These are phyloP conservation scores for Pocillopora verrucosa DNA, from an alignment of 64 coral and sea anemone genomes.

Conservation along the genomic window DNA sequence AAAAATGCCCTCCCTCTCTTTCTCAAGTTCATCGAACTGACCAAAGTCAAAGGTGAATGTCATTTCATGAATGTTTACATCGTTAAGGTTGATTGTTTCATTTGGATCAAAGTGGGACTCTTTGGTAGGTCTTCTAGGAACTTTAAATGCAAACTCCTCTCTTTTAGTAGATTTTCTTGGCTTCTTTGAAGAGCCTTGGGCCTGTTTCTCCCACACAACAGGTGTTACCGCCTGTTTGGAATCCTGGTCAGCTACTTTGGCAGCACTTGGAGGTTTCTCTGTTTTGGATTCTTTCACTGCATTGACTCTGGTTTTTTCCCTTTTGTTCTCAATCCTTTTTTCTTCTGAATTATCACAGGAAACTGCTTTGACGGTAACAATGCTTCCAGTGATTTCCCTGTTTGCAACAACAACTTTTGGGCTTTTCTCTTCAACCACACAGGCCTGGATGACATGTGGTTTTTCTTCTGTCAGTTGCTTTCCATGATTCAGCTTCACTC, in stretches of 20 bases:
- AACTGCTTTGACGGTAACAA: neutral
- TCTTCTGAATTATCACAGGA: neutral
- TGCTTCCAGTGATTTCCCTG: neutral
- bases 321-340: neutral
- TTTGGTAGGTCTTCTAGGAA: constrained; percentile 29
- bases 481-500: neutral
- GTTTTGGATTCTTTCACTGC: neutral
- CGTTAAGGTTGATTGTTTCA: constrained; percentile 84
- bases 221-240: neutral
- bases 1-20: constrained; percentile 85
- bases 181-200: constrained; percentile 2
- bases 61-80: constrained; percentile 94
- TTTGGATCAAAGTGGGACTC: constrained; percentile 35
- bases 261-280: neutral
- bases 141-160: constrained; percentile 32
- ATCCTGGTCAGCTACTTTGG: neutral
- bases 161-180: constrained; percentile 15
- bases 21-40: constrained; percentile 82
- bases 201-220: neutral
- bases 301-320: neutral
- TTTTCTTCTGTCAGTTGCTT: neutral
- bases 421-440: neutral
- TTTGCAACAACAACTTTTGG: neutral
- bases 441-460: constrained; percentile 12
- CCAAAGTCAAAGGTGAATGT: constrained; percentile 94